Percentiles rank a stretch among this genome's conserved stretches.
Evolutionary conservation across 2,113 vertebrate genomes (phyloP).

Genomic region (Struthio camelus): DNA sequence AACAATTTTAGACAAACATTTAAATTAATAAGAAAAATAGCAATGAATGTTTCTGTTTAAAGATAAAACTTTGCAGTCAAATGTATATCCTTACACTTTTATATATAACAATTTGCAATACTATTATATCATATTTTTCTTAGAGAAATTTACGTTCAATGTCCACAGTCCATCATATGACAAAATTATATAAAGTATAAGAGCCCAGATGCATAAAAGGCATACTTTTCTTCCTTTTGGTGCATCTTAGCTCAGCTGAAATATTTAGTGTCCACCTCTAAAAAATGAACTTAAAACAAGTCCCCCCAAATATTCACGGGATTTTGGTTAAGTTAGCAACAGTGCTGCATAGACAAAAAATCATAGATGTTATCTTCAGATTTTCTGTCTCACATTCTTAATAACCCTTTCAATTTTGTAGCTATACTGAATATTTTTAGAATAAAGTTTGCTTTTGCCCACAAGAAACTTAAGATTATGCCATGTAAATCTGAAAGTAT

Average conservation of each 20-base stretch:
- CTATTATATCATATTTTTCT: background rate
- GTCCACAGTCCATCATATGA: background rate
- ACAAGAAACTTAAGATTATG: background rate
- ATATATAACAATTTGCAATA: background rate
- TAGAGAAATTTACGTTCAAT: background rate
- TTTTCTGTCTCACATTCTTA: background rate
- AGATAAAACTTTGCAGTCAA: background rate
- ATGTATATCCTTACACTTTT: background rate
- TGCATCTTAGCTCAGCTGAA: background rate
- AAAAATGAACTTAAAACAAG: background rate
- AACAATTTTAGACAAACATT: background rate
- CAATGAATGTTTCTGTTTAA: background rate
- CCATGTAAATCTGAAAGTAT: background rate
- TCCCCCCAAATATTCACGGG: background rate
- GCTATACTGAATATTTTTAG: background rate
- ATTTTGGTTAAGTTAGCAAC: background rate
- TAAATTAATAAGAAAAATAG: background rate
- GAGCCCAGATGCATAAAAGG: background rate
- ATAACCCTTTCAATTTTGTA: background rate
- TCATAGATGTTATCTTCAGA: background rate
- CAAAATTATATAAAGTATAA: background rate
- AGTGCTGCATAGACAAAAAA: background rate
- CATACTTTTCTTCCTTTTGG: background rate
- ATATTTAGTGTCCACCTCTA: background rate
- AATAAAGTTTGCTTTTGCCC: background rate